phyloP scores from a whole-genome alignment of 2,888 invertebrate species.

The Glomeris marginata region DNA sequence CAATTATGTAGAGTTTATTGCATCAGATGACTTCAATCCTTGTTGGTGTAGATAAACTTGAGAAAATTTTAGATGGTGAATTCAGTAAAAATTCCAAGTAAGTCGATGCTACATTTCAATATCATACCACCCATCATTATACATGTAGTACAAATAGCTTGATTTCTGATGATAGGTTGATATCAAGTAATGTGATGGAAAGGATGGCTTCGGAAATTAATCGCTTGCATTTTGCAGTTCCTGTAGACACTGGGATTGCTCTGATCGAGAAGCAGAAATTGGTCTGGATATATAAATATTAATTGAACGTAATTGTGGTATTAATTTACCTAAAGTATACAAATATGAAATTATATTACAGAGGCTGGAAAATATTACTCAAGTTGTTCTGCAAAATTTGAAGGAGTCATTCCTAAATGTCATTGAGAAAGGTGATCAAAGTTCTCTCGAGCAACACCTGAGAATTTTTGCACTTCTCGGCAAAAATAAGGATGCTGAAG shows the following conservation, averaged over 20 bases:
- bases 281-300: neutral
- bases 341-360: no score
- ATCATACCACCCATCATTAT: no score
- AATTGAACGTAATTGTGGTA: neutral
- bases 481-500: slow-evolving; percentile 52
- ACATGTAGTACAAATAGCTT: neutral
- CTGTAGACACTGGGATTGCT: slow-evolving; percentile 42
- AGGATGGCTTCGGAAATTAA: slow-evolving; percentile 59
- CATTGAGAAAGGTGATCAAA: slow-evolving; percentile 24
- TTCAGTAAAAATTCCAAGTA: no score
- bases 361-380: slow-evolving; percentile 25
- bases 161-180: neutral
- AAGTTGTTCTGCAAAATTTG: slow-evolving; percentile 28
- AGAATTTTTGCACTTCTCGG: slow-evolving; percentile 48
- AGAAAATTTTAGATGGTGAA: slow-evolving; percentile 19
- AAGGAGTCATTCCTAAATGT: slow-evolving; percentile 30
- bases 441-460: slow-evolving; percentile 31
- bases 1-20: slow-evolving; percentile 24
- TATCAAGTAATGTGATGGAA: slow-evolving; percentile 45
- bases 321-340: no score
- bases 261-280: slow-evolving; percentile 31
- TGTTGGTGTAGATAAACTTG: slow-evolving; percentile 40
- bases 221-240: slow-evolving; percentile 50
- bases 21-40: slow-evolving; percentile 46
- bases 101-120: neutral